Percentiles rank a stretch among this genome's conserved stretches.
Conservation (phyloP, 2,113 vertebrate genomes). For the Microtus pennsylvanicus region DNA sequence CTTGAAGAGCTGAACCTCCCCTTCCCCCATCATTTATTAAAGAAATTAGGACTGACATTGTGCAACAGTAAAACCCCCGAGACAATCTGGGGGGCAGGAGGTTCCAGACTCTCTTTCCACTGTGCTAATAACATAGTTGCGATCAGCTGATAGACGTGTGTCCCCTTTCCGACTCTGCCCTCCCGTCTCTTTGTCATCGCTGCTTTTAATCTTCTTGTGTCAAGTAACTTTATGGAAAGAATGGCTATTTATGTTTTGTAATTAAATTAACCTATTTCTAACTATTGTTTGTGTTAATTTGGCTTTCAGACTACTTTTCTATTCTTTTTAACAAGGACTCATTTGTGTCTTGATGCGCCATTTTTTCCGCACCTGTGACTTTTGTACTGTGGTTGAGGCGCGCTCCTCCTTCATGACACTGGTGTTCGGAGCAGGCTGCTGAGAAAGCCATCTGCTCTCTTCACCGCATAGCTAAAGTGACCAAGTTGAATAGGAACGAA, state of each 20-base stretch:
- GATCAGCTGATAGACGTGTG: constrained; percentile 71
- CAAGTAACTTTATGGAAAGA: constrained; percentile 82
- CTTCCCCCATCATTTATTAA: constrained; percentile 62
- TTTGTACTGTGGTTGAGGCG: constrained; percentile 85
- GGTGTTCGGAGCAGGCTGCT: constrained; percentile 81
- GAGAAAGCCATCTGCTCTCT: constrained; percentile 83
- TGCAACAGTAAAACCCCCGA: constrained; percentile 75
- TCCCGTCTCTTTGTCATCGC: constrained; percentile 73
- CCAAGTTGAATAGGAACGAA: constrained; percentile 83
- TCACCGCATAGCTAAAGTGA: constrained; percentile 84
- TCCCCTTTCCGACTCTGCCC: constrained; percentile 73
- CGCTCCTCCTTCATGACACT: constrained; percentile 81
- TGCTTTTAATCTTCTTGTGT: constrained; percentile 83
- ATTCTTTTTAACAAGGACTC: constrained; percentile 85
- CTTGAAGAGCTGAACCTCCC: constrained; percentile 86
- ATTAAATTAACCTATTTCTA: constrained; percentile 87
- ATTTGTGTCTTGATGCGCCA: constrained; percentile 83
- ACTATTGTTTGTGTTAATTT: constrained; percentile 85
- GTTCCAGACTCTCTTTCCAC: constrained; percentile 81
- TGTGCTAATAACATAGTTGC: constrained; percentile 78
- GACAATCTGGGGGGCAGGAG: constrained; percentile 53
- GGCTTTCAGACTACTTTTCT: constrained; percentile 85
- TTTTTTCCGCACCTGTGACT: constrained; percentile 87
- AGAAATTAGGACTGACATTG: constrained; percentile 77
- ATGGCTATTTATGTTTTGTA: constrained; percentile 86